Evolutionary conservation across 1,140 invertebrate species (phyloP).

Genomic region (Aricia agestis): DNA sequence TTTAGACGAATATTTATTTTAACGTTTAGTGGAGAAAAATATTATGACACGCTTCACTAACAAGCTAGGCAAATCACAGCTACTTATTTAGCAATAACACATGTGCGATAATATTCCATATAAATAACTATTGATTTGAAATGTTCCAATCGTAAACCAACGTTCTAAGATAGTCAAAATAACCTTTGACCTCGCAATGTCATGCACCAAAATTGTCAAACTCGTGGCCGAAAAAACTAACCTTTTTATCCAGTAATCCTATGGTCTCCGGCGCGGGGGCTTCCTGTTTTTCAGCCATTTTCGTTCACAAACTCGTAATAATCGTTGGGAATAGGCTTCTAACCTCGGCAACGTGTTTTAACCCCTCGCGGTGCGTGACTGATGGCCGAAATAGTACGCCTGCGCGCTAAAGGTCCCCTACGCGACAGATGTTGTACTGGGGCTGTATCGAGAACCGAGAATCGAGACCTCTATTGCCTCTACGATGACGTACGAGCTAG

Average conservation of each 20-base stretch:
- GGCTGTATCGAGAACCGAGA: background rate
- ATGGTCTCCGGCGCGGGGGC: slow-evolving; percentile 32
- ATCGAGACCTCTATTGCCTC: background rate
- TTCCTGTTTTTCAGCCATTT: slow-evolving; percentile 35
- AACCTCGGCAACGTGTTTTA: background rate
- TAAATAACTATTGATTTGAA: background rate
- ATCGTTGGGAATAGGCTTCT: background rate
- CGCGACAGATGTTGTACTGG: background rate
- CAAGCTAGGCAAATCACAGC: background rate
- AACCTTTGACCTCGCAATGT: slow-evolving; percentile 31
- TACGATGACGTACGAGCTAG: background rate
- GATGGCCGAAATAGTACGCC: background rate
- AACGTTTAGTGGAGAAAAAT: background rate
- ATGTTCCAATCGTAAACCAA: background rate
- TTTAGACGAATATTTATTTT: background rate
- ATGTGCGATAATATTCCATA: background rate
- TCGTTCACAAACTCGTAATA: slow-evolving; percentile 24
- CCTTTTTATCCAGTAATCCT: slow-evolving; percentile 38
- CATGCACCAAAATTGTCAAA: slow-evolving; percentile 21
- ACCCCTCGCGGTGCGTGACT: background rate
- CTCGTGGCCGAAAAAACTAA: slow-evolving; percentile 17
- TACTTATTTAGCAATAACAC: background rate
- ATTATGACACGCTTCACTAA: background rate
- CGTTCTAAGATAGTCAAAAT: background rate
- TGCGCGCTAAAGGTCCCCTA: background rate